Conservation (phyloP, 2,888 invertebrate species). For the Synergus gifuensis region DNA sequence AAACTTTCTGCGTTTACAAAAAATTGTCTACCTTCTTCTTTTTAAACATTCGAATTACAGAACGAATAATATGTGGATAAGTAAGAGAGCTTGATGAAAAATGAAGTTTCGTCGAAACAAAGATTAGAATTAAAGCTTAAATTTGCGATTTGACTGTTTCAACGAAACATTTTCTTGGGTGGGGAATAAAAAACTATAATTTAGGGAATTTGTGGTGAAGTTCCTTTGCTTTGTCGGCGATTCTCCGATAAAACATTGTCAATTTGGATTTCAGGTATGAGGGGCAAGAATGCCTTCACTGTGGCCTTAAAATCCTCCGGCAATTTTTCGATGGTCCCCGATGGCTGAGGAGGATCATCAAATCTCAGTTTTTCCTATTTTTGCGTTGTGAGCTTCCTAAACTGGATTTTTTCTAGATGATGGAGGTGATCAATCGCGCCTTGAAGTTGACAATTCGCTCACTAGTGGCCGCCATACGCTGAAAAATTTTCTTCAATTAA, state of each 20-base stretch:
- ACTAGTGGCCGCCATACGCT: constrained; percentile 92
- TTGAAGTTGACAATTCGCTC: constrained; percentile 96
- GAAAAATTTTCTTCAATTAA: constrained; percentile 62
- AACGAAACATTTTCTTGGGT: constrained; percentile 4
- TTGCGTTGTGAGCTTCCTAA: constrained; percentile 45
- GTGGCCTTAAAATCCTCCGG: neutral
- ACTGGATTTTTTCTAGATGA: constrained; percentile 82
- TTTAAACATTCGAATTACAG: neutral
- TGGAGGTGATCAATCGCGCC: constrained; percentile 92
- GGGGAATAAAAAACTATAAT: neutral
- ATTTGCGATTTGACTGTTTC: constrained; percentile 22
- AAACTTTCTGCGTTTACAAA: neutral
- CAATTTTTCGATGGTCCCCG: constrained; percentile 14
- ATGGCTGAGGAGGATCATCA: constrained; percentile 19
- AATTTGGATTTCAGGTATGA: neutral
- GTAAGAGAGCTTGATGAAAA: constrained; percentile 25
- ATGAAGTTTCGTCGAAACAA: constrained; percentile 20
- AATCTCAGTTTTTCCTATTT: constrained; percentile 41
- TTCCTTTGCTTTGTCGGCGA: neutral
- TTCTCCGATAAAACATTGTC: neutral
- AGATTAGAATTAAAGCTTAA: constrained; percentile 4
- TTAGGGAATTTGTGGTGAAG: constrained; percentile 5
- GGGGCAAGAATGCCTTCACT: neutral
- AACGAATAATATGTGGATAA: neutral
- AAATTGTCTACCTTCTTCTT: neutral